phyloP scores from a whole-genome alignment of 2,113 vertebrate species.

The Lanius ludovicianus region DNA sequence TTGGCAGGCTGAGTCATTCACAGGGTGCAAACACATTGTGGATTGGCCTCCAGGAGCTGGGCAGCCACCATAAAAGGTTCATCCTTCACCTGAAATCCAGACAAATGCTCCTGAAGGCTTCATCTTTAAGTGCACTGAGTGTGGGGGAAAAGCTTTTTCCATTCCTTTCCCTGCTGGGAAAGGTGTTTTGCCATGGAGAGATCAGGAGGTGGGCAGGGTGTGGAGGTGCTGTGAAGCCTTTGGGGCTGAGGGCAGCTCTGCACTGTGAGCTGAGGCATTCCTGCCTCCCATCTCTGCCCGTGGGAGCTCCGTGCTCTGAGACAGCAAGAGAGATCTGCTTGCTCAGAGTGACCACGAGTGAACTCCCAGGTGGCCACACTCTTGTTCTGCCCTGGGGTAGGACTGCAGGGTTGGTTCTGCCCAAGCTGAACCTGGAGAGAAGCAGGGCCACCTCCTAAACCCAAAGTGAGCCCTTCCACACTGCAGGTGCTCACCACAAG shows the following conservation, averaged over 20 bases:
- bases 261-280: background rate
- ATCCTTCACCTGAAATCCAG: background rate
- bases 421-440: background rate
- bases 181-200: rapidly evolving
- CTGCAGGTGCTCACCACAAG: background rate
- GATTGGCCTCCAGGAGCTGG: background rate
- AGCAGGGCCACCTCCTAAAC: background rate
- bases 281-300: background rate
- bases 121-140: rapidly evolving
- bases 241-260: background rate
- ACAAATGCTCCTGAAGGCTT: background rate
- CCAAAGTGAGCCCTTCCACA: background rate
- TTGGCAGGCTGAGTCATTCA: background rate
- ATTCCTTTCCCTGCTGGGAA: rapidly evolving
- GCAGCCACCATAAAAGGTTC: background rate
- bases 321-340: background rate
- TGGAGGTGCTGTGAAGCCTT: rapidly evolving
- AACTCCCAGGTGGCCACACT: background rate
- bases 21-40: background rate
- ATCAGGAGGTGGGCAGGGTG: background rate
- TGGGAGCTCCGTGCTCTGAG: background rate
- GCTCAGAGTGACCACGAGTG: background rate
- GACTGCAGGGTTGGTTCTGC: background rate
- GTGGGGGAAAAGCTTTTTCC: background rate
- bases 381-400: background rate